Conservation (phyloP, 2,888 invertebrate species). For the Agonopterix arenella region DNA sequence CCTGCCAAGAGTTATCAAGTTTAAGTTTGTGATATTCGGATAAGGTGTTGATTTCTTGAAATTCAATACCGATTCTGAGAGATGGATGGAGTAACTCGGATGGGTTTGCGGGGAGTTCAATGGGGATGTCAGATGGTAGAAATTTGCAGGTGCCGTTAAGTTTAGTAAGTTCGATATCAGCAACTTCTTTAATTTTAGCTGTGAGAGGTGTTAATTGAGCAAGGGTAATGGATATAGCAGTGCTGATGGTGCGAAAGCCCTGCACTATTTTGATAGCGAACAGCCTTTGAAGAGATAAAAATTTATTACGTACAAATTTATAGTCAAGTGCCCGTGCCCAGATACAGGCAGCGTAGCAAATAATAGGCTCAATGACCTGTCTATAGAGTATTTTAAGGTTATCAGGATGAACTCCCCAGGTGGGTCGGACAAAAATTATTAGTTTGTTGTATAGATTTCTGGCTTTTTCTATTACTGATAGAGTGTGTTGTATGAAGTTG, state of each 20-base stretch:
- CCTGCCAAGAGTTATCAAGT: too few relatives aligned
- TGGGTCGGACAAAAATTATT: background rate
- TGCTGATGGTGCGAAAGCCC: constrained; percentile 11
- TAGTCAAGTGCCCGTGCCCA: constrained; percentile 5
- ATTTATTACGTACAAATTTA: background rate
- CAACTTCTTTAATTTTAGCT: constrained; percentile 3
- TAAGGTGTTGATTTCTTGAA: too few relatives aligned
- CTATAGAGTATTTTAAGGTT: constrained; percentile 7
- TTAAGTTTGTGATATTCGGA: background rate
- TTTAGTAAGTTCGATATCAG: background rate
- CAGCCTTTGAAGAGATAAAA: constrained; percentile 6
- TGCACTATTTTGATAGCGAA: constrained; percentile 13
- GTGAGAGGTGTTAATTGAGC: constrained; percentile 12
- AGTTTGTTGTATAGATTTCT: constrained; percentile 6
- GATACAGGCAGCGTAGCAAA: constrained; percentile 12
- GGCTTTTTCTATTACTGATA: constrained; percentile 1
- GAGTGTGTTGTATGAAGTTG: constrained; percentile 2
- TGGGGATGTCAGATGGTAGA: background rate
- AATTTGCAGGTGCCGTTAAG: background rate
- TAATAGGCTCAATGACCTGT: constrained; percentile 15
- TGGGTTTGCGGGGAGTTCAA: background rate
- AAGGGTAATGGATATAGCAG: constrained; percentile 9
- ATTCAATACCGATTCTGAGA: background rate
- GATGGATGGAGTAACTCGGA: constrained; percentile 1
- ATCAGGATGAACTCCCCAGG: constrained; percentile 7